Conservation (phyloP, 2,888 invertebrate species). For the Ceratothoa steindachneri region DNA sequence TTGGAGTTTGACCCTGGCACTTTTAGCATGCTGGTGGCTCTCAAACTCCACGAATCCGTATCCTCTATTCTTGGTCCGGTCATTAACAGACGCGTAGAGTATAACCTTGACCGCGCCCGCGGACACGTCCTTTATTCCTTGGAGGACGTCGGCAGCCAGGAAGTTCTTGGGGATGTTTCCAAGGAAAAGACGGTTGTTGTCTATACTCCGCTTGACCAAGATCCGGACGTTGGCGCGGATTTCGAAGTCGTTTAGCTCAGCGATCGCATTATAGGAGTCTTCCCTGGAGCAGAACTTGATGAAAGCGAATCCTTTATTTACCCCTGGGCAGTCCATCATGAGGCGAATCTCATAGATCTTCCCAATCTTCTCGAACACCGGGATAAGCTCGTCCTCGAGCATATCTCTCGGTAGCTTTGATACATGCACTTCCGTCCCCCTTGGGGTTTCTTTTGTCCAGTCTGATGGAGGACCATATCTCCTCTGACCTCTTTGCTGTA, state of each 20-base stretch:
- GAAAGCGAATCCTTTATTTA: conserved; percentile 75
- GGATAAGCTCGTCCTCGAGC: conserved; percentile 72
- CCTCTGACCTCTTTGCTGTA: conserved; percentile 61
- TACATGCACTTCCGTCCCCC: conserved; percentile 73
- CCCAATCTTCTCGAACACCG: conserved; percentile 63
- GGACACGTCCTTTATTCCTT: conserved; percentile 62
- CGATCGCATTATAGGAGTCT: conserved; percentile 65
- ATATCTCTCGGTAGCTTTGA: conserved; percentile 73
- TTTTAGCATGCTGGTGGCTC: conserved; percentile 67
- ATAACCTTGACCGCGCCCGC: conserved; percentile 61
- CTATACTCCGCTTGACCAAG: conserved; percentile 72
- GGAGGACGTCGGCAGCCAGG: conserved; percentile 62
- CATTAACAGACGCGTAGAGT: conserved; percentile 54
- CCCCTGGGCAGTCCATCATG: conserved; percentile 77
- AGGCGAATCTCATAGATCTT: conserved; percentile 69
- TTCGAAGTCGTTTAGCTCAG: conserved; percentile 64
- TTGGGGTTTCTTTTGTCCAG: conserved; percentile 58
- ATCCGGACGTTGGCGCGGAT: conserved; percentile 63
- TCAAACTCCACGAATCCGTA: conserved; percentile 80
- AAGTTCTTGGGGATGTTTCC: conserved; percentile 69
- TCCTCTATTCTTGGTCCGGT: conserved; percentile 67
- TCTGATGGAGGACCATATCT: conserved; percentile 62
- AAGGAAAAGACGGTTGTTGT: conserved; percentile 76
- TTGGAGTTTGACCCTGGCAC: conserved; percentile 65
- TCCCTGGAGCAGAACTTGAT: conserved; percentile 60